Evolutionary conservation across 2,113 vertebrate species (phyloP), one percentile per base, ranked within the genome.

Genomic region (Microcebus murinus): DNA sequence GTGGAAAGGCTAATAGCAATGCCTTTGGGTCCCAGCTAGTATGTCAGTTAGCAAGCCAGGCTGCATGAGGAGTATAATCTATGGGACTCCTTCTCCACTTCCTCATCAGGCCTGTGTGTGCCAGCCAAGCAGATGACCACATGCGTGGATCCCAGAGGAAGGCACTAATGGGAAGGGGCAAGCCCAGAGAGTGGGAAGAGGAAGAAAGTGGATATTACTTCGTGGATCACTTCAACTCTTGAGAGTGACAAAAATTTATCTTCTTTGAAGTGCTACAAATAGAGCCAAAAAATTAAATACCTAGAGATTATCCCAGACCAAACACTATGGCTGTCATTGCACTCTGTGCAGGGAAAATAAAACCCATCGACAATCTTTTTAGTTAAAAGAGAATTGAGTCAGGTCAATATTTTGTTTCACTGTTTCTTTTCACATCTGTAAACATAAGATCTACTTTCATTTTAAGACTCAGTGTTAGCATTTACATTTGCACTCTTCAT

Each of bases 351-450:
- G n/a, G 45, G 27, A 85, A 92, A 91, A 83, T 7, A 76, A 91
- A 83, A 70, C 6, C 13, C 25, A 81, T 12, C 3, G 80, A 61
- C 31, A 71, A 29, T 90, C 27, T 77, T 91, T 36, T 15, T 70
- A 92, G 31, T 61, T 61, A 65, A 86, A 73, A 91, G n/a, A 82
- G 6, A 65, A 83, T 52, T 91, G 29, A 81, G 45, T 94, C 27
- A 85, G 70, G 42, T 73, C 52, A 83, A 20, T 55, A 76, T 97
- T 96, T 80, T 20, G 89, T 59, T n/a, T 95, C 36, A 90, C 57
- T 52, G 57, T 71, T 95, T 94, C 48, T 80, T 91, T 89, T 77
- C 36, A 86, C 36, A 84, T 77, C 29, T 94, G 10, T 82, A 91
- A 96, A 73, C 34, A 3, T 90, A 25, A 92, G 8, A 59, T n/a